Base-by-base conservation (phyloP, 2,888 invertebrate genomes). In the Lathronympha strigana region DNA sequence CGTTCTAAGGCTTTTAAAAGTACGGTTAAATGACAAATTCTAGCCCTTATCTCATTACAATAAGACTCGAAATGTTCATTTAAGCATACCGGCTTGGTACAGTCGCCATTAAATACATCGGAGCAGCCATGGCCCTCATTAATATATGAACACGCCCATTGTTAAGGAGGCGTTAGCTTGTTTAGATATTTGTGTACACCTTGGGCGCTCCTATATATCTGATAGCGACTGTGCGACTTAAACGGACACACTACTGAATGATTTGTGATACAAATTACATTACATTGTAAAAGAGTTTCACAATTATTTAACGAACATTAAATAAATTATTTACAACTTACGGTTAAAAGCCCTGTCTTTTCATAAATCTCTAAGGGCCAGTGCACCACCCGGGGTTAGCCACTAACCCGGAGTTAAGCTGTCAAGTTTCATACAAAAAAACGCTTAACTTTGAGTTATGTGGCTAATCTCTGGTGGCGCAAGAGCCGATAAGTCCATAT, bases 311-410 rank as follows among this genome's bases (percentile, higher is more conserved):
- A 73, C 70, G 73, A 75, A 75, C 63, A 69, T 76, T 69, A 72
- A 78, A 75, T 53, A 73, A 76, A 76, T 69, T 81, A 80, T 82
- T 74, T 81, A 82, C 80, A 81, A 61, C 67, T 72, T 72, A 53
- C 63, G 33, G 73, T 77, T 78, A 71, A 63, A 77, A 79, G 82
- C 80, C 81, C 81, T 81, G 81, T 79, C 72, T 77, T 75, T 68
- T 55, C 76, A 73, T 71, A 73, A 71, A 68, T 50, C 49, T 21
- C 40, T 45, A 57, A n/a, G 0, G 31, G 58, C 53, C n/a, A n/a
- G n/a, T n/a, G n/a, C n/a, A n/a, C n/a, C n/a, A n/a, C n/a, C n/a
- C n/a, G n/a, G n/a, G n/a, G n/a, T n/a, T n/a, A n/a, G n/a, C n/a
- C n/a, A n/a, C n/a, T n/a, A n/a, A n/a, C n/a, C n/a, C n/a, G n/a